phyloP scores from a whole-genome alignment of 2,797 vertebrate species.

The Acomys russatus region DNA sequence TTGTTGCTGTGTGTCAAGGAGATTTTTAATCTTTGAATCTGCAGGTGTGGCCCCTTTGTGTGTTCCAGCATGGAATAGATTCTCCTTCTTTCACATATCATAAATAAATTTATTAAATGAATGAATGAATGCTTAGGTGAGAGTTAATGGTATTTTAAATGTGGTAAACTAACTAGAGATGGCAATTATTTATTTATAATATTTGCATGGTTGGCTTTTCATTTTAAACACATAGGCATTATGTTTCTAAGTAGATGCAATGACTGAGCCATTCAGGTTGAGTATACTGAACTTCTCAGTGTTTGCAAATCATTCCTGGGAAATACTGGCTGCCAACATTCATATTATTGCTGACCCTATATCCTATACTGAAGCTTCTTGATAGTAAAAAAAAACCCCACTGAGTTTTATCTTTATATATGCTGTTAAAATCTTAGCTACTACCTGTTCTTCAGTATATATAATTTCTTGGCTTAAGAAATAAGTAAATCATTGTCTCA shows the following conservation, averaged over 20 bases:
- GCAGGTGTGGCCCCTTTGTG: too few relatives aligned
- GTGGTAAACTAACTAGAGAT: not conserved
- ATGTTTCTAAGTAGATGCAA: not conserved
- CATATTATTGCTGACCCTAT: not conserved
- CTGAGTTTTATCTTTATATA: not conserved
- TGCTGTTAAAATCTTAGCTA: slow-evolving; percentile 15
- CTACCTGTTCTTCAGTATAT: not conserved
- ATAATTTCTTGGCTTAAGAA: not conserved
- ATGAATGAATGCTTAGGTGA: not conserved
- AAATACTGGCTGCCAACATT: not conserved
- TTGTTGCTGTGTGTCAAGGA: too few relatives aligned
- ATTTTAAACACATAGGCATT: not conserved
- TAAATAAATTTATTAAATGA: slow-evolving; percentile 30
- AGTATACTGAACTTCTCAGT: not conserved
- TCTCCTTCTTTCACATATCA: not conserved
- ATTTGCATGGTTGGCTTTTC: not conserved
- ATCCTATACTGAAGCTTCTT: not conserved
- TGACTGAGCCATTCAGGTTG: not conserved
- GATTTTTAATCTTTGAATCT: too few relatives aligned
- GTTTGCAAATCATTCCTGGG: not conserved
- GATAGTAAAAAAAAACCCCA: not conserved
- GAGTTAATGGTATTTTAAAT: slow-evolving; percentile 16
- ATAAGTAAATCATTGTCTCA: not conserved
- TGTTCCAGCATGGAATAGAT: not conserved
- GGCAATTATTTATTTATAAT: not conserved